Base-by-base conservation (phyloP, 2,113 vertebrate species). In the Malurus alboscapulatus region DNA sequence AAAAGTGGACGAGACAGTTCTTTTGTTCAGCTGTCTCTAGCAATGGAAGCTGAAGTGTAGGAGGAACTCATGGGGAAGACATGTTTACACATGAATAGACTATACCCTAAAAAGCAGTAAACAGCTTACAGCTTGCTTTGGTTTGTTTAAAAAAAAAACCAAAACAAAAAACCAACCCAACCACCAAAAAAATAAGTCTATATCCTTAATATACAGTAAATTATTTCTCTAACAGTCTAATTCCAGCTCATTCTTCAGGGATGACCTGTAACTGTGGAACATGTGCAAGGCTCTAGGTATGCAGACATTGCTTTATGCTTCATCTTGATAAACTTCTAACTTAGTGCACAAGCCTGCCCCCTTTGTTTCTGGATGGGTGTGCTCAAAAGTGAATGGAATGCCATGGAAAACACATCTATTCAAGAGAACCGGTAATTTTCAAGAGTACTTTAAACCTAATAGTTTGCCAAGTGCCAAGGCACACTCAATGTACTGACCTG, bases 21-120 rank as follows among this genome's bases (percentile, higher is more conserved):
- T 59, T 95, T 96, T 94, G 77, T 93, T 95, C 42, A 87, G 79
- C 88, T 91, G 71, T 95, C 84, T 92, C 83, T 66, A 73, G 93
- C 87, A 95, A 78, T 53, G 95, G 90, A 84, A 68, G 72, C 59
- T 57, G 47, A 25, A 57, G 57, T 12, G 36, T 11, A 59, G 29
- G 30, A 83, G 83, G 71, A 94, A 94, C 20, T 77, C 74, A 87
- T 2, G 61, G 87, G 50, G 82, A 69, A 94, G 81, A 93, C 58
- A 66, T 58, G 54, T 81, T 88, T 75, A 87, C 94, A 87, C 90
- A 77, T 62, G 54, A 90, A 88, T 50, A 83, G 61, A 34, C 38
- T 50, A 75, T 15, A 86, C 71, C 48, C 48, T 45, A 80, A 94
- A 88, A 95, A 57, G 81, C 90, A 91, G 58, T 50, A 59, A 93